Evolutionary conservation across 1,140 invertebrate genomes (phyloP).

Genomic region (Nasonia vitripennis): DNA sequence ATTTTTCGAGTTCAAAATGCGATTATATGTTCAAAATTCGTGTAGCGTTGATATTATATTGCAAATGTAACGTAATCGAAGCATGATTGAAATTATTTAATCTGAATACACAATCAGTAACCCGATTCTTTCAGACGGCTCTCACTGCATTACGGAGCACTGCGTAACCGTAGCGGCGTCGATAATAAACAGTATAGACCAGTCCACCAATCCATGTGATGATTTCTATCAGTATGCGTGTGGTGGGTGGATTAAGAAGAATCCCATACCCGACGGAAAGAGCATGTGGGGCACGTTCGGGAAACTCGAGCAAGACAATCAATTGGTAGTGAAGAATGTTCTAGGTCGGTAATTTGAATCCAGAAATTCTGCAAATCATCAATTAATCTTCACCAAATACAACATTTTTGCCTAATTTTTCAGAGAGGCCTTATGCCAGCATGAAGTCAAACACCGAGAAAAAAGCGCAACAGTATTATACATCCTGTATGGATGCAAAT

Average conservation of each 20-base stretch:
- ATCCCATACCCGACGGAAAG: slow-evolving; percentile 94
- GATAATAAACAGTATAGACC: slow-evolving; percentile 90
- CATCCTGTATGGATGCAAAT: slow-evolving; percentile 94
- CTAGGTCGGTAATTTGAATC: slow-evolving; percentile 79
- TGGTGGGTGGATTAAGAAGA: slow-evolving; percentile 93
- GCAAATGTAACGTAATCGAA: no score
- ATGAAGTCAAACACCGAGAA: slow-evolving; percentile 87
- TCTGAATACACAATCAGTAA: background rate
- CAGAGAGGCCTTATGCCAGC: slow-evolving; percentile 78
- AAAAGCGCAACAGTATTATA: slow-evolving; percentile 93
- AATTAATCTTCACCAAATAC: background rate
- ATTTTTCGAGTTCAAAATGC: no score
- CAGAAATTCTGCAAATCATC: background rate
- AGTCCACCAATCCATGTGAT: slow-evolving; percentile 88
- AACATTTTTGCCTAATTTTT: slow-evolving; percentile 54
- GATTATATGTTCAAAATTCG: no score
- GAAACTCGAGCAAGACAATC: slow-evolving; percentile 94
- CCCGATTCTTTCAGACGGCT: slow-evolving; percentile 59
- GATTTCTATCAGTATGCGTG: slow-evolving; percentile 97
- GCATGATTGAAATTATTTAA: background rate
- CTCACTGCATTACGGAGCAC: slow-evolving; percentile 85
- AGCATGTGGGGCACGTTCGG: slow-evolving; percentile 97
- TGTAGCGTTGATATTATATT: no score
- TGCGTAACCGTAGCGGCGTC: slow-evolving; percentile 91
- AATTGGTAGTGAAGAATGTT: slow-evolving; percentile 92